Base-by-base conservation (phyloP, 2,888 invertebrate genomes). In the Drosophila paranaensis region DNA sequence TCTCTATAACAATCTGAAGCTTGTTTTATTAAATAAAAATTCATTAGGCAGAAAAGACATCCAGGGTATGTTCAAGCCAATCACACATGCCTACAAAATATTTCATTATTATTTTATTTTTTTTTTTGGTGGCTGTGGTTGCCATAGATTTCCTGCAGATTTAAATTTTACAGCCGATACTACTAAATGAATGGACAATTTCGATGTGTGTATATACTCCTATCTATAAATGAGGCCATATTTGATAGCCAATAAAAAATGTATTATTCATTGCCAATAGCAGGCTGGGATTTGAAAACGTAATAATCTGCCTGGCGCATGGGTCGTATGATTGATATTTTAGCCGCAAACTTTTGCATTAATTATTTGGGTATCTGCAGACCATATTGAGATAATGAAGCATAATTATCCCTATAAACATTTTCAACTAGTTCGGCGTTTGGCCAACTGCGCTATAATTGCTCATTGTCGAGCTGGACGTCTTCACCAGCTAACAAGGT, bases 251-350 rank as follows among this genome's bases (percentile, higher is more conserved):
- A 35, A 45, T 51, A 42, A 20, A 55, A 27, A 9, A 39, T 75
- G 20, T 13, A 48, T 50, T 54, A 72, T 58, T 57, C 45, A 74
- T 42, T 35, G 53, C 20, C 14, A 56, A 42, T 35, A 16, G 13
- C 11, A 16, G 13, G 30, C 35, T 40, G 30, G 8, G 16, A 20
- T 25, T 45, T n/a, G 16, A 39, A 9, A 43, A 11, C 13, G 60
- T 56, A 9, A 45, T 16, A 62, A 13, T 61, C n/a, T 30, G 14
- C 30, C 0, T 13, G 46, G n/a, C 35, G 27, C 63, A 66, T 40
- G 42, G 37, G 64, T 53, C 60, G 65, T 61, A 71, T 69, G 65
- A 46, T 64, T 60, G 45, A 71, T 67, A 60, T 66, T 43, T 45
- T 54, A 25, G 16, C 51, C 43, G 25, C 63, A 69, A 60, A 35